Evolutionary conservation across 2,888 invertebrate genomes (phyloP), one percentile per base, ranked within the genome.

Genomic region (Synanthedon vespiformis): DNA sequence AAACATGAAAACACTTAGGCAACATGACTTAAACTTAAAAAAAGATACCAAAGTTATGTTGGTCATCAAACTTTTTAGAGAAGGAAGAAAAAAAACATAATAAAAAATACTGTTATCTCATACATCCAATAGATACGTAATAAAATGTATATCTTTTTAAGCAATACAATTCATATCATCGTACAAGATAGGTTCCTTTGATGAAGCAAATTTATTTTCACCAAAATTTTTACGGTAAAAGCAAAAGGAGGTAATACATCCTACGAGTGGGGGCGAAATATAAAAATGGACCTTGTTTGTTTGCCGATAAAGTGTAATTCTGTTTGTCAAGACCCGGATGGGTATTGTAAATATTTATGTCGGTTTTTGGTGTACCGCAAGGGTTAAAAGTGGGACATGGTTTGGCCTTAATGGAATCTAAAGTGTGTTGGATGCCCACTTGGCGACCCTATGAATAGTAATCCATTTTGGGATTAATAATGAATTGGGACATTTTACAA

Each of bases 361-460:
- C 34, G 50, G 50, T 11, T 27, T 22, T 50, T 11, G 27, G 53
- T 59, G 59, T 57, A 59, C 62, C 62, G 62, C 62, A 65, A 67
- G 70, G 74, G 71, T 70, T 71, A 67, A 67, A 67, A 70, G 68
- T 66, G 68, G 66, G 65, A 64, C 67, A 65, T 61, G 67, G 48
- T 52, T 50, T 14, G 52, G 40, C 48, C 52, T 68, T 75, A 75
- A 79, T 77, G 74, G 75, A 70, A 70, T 68, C 70, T 61, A 58
- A 61, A 67, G 70, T 65, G 68, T 22, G n/a, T 27, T 50, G 8
- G 50, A 50, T 13, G 22, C 10, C 10, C 12, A 27, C 50, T 34
- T 50, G 22, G 22, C 13, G 14, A 48, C 16, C 48, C 48, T 18
- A 48, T 48, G 48, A 48, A 48, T 48, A 48, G 48, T 48, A 16